phyloP scores from a whole-genome alignment of 2,888 invertebrate genomes.

The Caenorhabditis angaria region DNA sequence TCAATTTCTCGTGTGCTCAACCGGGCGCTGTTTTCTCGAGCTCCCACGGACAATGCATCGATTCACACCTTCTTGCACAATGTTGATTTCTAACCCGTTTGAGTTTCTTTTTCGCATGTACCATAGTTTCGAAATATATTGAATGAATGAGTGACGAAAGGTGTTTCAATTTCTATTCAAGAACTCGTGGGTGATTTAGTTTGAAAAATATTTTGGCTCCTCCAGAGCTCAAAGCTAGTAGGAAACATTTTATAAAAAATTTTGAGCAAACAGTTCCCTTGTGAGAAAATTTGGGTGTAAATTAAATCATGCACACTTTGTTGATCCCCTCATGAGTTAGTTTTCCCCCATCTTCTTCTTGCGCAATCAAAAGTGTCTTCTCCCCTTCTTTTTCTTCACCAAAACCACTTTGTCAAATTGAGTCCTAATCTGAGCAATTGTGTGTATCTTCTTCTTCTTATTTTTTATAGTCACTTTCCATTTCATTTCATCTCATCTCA shows the following conservation, averaged over 20 bases:
- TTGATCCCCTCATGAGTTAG: not conserved
- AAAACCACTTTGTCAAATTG: slow-evolving; percentile 36
- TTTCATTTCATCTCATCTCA: not conserved
- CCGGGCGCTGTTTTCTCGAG: not conserved
- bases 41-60: not conserved
- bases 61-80: not conserved
- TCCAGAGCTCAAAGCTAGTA: no score
- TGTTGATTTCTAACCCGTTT: not conserved
- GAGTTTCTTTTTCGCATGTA: not conserved
- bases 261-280: no score
- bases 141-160: not conserved
- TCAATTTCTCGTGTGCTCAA: not conserved
- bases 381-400: slow-evolving; percentile 8
- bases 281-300: slow-evolving; percentile 1
- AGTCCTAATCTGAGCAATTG: slow-evolving; percentile 9
- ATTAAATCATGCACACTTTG: slow-evolving; percentile 35
- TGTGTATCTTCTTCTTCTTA: no score
- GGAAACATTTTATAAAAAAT: no score
- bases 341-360: slow-evolving; percentile 23
- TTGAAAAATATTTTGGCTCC: no score
- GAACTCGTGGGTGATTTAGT: no score
- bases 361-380: slow-evolving; percentile 31
- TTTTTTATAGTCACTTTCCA: no score
- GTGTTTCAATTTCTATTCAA: no score
- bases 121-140: not conserved